Percentiles rank a stretch among this genome's conserved stretches.
Conservation (phyloP, 2,888 invertebrate species). For the Dromius quadrimaculatus region DNA sequence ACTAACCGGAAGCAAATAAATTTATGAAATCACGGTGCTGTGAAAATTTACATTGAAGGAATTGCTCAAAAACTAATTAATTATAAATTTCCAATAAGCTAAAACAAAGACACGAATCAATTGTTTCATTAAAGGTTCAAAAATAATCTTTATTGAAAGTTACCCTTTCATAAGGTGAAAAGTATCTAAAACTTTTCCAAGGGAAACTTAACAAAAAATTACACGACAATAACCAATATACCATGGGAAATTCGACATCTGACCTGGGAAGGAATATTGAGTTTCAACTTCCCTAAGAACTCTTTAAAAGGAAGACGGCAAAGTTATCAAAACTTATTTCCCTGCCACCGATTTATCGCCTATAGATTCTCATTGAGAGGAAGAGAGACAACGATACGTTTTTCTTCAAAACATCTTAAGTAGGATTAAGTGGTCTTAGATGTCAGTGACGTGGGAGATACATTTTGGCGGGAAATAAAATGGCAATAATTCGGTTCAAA, state of each 20-base stretch:
- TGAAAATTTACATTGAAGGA: background rate
- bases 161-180: slow-evolving; percentile 46
- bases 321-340: slow-evolving; percentile 42
- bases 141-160: slow-evolving; percentile 46
- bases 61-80: slow-evolving; percentile 18
- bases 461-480: background rate
- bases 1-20: too few relatives aligned
- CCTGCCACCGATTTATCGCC: slow-evolving; percentile 44
- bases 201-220: slow-evolving; percentile 46
- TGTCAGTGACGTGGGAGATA: slow-evolving; percentile 28
- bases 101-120: slow-evolving; percentile 30
- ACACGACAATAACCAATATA: slow-evolving; percentile 52
- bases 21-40: slow-evolving; percentile 11
- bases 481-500: too few relatives aligned
- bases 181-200: slow-evolving; percentile 32
- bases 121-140: slow-evolving; percentile 14
- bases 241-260: slow-evolving; percentile 52
- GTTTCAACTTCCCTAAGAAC: background rate
- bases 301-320: background rate
- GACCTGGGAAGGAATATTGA: slow-evolving; percentile 30
- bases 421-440: slow-evolving; percentile 56
- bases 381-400: slow-evolving; percentile 50
- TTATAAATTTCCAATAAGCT: slow-evolving; percentile 37
- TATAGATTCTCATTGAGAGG: slow-evolving; percentile 42
- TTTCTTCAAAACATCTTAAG: slow-evolving; percentile 58